Evolutionary conservation across 1,140 invertebrate species (phyloP), one percentile per base, ranked within the genome.

Genomic region (Eubasilissa regina): DNA sequence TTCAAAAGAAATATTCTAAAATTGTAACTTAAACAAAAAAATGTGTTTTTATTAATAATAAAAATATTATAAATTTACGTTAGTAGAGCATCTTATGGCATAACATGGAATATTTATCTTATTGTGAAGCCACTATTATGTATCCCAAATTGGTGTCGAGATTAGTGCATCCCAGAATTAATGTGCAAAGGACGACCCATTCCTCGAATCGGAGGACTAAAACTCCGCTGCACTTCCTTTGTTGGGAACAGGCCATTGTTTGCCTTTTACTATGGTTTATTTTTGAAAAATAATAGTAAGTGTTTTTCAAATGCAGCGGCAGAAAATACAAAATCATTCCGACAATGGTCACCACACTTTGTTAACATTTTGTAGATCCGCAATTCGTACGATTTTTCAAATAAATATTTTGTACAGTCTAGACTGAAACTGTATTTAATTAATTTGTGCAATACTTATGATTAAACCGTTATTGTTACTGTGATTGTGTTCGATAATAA

Each of bases 81-180:
- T 1, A 15, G 48, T 12, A n/a, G 60, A 64, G 60, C 35, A 25
- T 43, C 60, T 43, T 25, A 9, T 12, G 0, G 60, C 10, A 15
- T 25, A 35, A 13, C 10, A 4, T 9, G 1, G 12, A 35, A 19
- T 64, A n/a, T 44, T 64, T 64, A 8, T 64, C 60, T 64, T 64
- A 64, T 43, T 64, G 60, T 64, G 13, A 25, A 64, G 35, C 9
- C 19, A 25, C 60, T 25, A 64, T 64, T 64, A 64, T 64, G 60
- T 64, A n/a, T 25, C 35, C 35, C 60, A 64, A 64, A 64, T 64
- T 64, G 60, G 60, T 64, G 60, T 64, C 60, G 35, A 64, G 60
- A 64, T 64, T 64, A 64, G 60, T 19, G 60, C 60, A 64, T 21
- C 60, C 60, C 35, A 64, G 60, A 64, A 64, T 64, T 64, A 64